Percentiles rank a stretch among this genome's conserved stretches.
Conservation (phyloP, 1,140 invertebrate species). For the Popillia japonica region DNA sequence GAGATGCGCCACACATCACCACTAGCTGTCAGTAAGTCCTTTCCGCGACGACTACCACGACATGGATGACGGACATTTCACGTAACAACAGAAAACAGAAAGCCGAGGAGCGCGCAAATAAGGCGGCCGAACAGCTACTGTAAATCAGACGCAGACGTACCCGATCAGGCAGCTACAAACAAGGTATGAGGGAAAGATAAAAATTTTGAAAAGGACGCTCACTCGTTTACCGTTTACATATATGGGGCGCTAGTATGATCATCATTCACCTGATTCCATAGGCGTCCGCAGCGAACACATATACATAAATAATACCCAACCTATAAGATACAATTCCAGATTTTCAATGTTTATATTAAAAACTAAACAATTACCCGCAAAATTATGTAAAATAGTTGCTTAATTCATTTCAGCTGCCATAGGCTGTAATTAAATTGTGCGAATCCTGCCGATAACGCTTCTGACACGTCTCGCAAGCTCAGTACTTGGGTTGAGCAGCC, state of each 20-base stretch:
- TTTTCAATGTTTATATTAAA: too few relatives aligned
- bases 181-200: conserved; percentile 47
- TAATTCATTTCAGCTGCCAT: too few relatives aligned
- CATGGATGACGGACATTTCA: conserved; percentile 4
- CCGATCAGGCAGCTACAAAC: conserved; percentile 44
- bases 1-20: neutral
- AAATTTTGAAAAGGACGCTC: conserved; percentile 44
- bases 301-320: too few relatives aligned
- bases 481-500: too few relatives aligned
- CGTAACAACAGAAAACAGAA: neutral
- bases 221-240: neutral
- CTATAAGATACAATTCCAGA: too few relatives aligned
- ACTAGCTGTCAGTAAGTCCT: conserved; percentile 13
- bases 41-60: conserved; percentile 4
- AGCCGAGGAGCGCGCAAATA: conserved; percentile 34
- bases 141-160: conserved; percentile 41
- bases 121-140: conserved; percentile 30
- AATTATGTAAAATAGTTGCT: too few relatives aligned
- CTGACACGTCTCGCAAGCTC: too few relatives aligned
- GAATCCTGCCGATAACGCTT: too few relatives aligned
- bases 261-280: conserved; percentile 40
- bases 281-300: neutral
- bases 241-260: conserved; percentile 10
- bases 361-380: too few relatives aligned
- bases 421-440: too few relatives aligned